Conservation (phyloP, 2,888 invertebrate genomes). For the Zygaena filipendulae region DNA sequence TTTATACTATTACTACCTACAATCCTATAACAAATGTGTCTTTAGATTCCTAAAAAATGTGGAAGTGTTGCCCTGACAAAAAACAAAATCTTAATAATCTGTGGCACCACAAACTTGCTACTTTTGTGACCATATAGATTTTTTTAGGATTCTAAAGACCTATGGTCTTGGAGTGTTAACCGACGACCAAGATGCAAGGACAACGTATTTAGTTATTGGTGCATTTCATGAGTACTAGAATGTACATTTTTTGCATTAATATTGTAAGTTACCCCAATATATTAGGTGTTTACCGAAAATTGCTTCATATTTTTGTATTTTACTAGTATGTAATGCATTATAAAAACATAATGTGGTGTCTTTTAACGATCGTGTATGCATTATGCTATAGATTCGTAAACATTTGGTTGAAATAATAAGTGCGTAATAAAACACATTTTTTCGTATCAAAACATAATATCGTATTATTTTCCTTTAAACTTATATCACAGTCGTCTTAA, state of each 20-base stretch:
- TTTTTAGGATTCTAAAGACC: conserved; percentile 19
- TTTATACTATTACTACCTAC: no score
- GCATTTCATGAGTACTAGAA: conserved; percentile 44
- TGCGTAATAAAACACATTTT: conserved; percentile 69
- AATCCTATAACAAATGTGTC: no score
- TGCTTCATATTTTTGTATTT: conserved; percentile 69
- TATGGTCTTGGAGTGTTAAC: conserved; percentile 54
- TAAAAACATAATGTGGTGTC: conserved; percentile 52
- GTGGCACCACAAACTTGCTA: no score
- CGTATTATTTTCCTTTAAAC: no score
- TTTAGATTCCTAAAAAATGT: no score
- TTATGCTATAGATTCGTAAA: conserved; percentile 64
- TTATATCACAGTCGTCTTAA: no score
- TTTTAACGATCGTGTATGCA: conserved; percentile 60
- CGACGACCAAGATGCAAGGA: conserved; percentile 33
- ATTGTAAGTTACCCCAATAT: conserved; percentile 38
- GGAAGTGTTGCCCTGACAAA: no score
- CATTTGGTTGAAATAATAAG: conserved; percentile 68
- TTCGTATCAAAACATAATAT: conserved; percentile 54
- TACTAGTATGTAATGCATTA: conserved; percentile 57
- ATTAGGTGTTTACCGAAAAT: conserved; percentile 46
- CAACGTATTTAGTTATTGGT: conserved; percentile 44
- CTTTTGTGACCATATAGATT: no score
- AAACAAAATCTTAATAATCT: no score
- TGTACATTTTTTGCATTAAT: conserved; percentile 21